Evolutionary conservation across 2,888 invertebrate genomes (phyloP), one percentile per base, ranked within the genome.

Genomic region (Julus scanicus): DNA sequence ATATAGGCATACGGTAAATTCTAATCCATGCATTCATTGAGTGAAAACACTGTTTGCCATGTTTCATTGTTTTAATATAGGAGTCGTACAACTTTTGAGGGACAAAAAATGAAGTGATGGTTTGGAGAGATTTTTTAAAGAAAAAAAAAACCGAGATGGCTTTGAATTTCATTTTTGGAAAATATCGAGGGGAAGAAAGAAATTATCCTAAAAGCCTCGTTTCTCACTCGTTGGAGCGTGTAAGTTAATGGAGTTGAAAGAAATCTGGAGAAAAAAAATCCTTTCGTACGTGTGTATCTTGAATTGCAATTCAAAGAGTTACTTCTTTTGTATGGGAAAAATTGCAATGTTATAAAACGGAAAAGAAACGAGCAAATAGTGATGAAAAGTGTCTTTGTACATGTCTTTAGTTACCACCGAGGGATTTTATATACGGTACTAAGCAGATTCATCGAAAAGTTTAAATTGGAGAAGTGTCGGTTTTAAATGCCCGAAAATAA

Each of bases 221-320:
- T 84, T 84, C 84, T 84, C 84, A 84, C 84, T 84, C 44, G 84
- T 40, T 84, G 15, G 39, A 44, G 39, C 84, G 44, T 84, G 84
- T 44, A 84, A 84, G 39, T 84, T 84, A 84, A 84, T 84, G 84
- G 84, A 84, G 84, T 84, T 84, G 84, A 84, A 84, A 84, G 84
- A 84, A 84, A 44, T 63, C n/a, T 63, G 20, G 5, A 63, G 20
- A 63, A 63, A 63, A 17, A n/a, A n/a, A n/a, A n/a, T n/a, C n/a
- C n/a, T n/a, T n/a, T 63, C 53, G n/a, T 63, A 63, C 63, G 63
- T 63, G 63, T n/a, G n/a, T 63, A 63, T 63, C 63, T 63, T 63
- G 11, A 63, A 63, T 63, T 63, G 63, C 63, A 63, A n/a, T 63
- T 63, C 63, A 63, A 17, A 63, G 63, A 53, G 53, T 63, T n/a